Evolutionary conservation across 2,888 invertebrate genomes (phyloP).

Genomic region (Tipula unca): DNA sequence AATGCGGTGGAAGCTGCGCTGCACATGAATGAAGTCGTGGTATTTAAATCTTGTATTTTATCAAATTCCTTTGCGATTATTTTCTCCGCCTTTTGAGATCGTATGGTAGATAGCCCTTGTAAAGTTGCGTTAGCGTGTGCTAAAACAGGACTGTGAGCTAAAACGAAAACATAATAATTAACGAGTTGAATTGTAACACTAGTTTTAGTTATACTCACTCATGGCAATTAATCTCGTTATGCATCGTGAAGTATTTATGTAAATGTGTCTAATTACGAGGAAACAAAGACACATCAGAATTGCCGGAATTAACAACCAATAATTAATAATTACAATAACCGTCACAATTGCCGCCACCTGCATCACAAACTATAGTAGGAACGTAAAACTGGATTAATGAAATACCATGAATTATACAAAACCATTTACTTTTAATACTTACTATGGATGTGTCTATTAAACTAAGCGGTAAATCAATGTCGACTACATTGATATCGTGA

Average conservation of each 20-base stretch:
- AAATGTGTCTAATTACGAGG: conserved; percentile 48
- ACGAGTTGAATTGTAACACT: conserved; percentile 3
- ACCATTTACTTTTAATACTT: conserved; percentile 29
- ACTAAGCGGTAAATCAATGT: conserved; percentile 51
- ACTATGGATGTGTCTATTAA: conserved; percentile 53
- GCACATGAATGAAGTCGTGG: conserved; percentile 70
- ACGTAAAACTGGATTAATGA: background rate
- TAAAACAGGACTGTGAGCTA: conserved; percentile 72
- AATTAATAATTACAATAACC: conserved; percentile 56
- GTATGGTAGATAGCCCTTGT: conserved; percentile 66
- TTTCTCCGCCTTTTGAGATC: conserved; percentile 58
- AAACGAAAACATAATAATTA: conserved; percentile 20
- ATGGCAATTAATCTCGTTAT: conserved; percentile 43
- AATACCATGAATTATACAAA: background rate
- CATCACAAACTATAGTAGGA: conserved; percentile 34
- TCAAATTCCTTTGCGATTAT: conserved; percentile 56
- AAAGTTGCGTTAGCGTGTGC: conserved; percentile 66
- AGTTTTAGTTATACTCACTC: conserved; percentile 31
- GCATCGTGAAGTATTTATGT: conserved; percentile 48
- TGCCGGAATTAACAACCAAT: conserved; percentile 52
- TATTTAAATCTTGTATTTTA: conserved; percentile 55
- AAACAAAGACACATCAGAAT: conserved; percentile 50
- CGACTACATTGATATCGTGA: conserved; percentile 61
- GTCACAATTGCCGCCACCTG: conserved; percentile 46
- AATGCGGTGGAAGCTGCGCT: conserved; percentile 85